Base-by-base conservation (phyloP, 1,140 invertebrate genomes). In the Mactra quadrangularis region DNA sequence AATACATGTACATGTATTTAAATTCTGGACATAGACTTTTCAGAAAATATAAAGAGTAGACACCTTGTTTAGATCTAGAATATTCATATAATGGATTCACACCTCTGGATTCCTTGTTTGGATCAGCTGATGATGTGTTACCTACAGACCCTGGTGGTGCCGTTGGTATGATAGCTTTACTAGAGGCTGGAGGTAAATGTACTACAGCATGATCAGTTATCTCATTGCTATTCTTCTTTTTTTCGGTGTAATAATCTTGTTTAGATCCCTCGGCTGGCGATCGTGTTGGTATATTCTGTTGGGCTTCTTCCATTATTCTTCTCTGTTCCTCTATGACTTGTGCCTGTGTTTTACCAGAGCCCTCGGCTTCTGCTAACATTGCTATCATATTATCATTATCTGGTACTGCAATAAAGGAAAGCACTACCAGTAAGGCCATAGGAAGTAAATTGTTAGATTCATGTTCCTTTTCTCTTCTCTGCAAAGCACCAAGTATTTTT, bases 21-120 rank as follows among this genome's bases (percentile, higher is more conserved):
- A n/a, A n/a, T n/a, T n/a, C n/a, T n/a, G n/a, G n/a, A n/a, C n/a
- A n/a, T n/a, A n/a, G n/a, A n/a, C n/a, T n/a, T n/a, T n/a, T n/a
- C n/a, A n/a, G n/a, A n/a, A n/a, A n/a, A n/a, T n/a, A n/a, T n/a
- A n/a, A n/a, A n/a, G n/a, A n/a, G n/a, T n/a, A n/a, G n/a, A n/a
- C 38, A 79, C 77, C 77, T 57, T 79, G 31, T 53, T 68, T 60
- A 27, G 64, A 57, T 41, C 76, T 50, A 27, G 47, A 35, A 41
- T 79, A 79, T 45, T 79, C 77, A 59, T 70, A 79, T 1, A 79
- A 41, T 41, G 64, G 77, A 45, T 79, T 79, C 11, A 79, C 29
- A 9, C 41, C 59, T 53, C 38, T 66, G 1, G 38, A 7, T 15
- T 38, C 57, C 59, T n/a, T 25, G 6, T 41, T 41, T 7, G 6